Evolutionary conservation across 2,113 vertebrate species (phyloP).

Genomic region (Grantiella picta): DNA sequence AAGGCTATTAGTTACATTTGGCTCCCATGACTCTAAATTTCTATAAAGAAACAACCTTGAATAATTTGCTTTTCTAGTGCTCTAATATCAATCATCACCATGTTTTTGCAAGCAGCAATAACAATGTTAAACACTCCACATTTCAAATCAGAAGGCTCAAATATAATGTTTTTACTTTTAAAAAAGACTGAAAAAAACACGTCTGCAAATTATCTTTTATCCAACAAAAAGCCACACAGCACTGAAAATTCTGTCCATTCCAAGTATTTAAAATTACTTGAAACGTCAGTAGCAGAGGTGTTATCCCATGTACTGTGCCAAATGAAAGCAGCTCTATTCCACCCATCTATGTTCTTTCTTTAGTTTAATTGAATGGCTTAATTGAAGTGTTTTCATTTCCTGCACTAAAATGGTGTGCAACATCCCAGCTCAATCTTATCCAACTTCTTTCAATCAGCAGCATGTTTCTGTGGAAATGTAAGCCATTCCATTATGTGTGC

Average conservation of each 20-base stretch:
- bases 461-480: background rate
- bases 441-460: background rate
- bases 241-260: background rate
- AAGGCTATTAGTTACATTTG: background rate
- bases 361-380: constrained; percentile 11
- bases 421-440: background rate
- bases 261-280: background rate
- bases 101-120: background rate
- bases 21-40: background rate
- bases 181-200: accelerated
- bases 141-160: background rate
- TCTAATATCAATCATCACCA: background rate
- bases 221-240: background rate
- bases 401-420: background rate
- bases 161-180: background rate
- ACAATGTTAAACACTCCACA: accelerated
- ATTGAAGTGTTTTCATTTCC: background rate
- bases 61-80: background rate
- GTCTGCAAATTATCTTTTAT: background rate
- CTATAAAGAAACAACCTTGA: background rate
- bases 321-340: background rate
- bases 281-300: background rate
- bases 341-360: background rate
- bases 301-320: background rate
- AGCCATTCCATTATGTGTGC: background rate